Conservation (phyloP, 2,888 invertebrate species). For the Tenodera sinensis region DNA sequence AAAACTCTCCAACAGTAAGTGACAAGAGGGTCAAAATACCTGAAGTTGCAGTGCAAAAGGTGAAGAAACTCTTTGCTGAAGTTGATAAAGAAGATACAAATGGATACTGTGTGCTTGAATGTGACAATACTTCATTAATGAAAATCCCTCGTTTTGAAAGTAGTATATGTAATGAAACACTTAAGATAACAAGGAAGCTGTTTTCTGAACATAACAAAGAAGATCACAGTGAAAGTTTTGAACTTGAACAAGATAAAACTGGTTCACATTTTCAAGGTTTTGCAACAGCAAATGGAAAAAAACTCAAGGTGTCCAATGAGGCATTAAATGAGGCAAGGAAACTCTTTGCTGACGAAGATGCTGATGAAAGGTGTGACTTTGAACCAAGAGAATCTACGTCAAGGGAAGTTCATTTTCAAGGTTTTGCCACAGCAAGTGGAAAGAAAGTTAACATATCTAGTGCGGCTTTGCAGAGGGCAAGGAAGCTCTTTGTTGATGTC, state of each 20-base stretch:
- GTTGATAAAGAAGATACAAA: background rate
- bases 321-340: constrained; percentile 38
- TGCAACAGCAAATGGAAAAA: constrained; percentile 42
- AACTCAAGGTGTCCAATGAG: constrained; percentile 41
- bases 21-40: constrained; percentile 32
- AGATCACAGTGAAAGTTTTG: background rate
- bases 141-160: no score
- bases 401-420: background rate
- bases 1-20: constrained; percentile 35
- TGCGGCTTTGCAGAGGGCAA: no score
- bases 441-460: constrained; percentile 22
- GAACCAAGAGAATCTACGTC: background rate
- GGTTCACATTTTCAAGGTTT: constrained; percentile 16
- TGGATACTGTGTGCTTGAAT: constrained; percentile 31
- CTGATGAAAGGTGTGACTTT: constrained; percentile 27
- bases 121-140: background rate
- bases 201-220: background rate
- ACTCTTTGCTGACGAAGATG: constrained; percentile 39
- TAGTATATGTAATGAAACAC: constrained; percentile 36
- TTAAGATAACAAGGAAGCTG: constrained; percentile 19
- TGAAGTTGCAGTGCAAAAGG: constrained; percentile 40
- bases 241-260: background rate
- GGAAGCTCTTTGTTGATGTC: no score
- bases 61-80: constrained; percentile 40
- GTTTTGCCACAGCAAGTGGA: background rate